Evolutionary conservation across 2,113 vertebrate genomes (phyloP).

Genomic region (Erythrocercus mccallii): DNA sequence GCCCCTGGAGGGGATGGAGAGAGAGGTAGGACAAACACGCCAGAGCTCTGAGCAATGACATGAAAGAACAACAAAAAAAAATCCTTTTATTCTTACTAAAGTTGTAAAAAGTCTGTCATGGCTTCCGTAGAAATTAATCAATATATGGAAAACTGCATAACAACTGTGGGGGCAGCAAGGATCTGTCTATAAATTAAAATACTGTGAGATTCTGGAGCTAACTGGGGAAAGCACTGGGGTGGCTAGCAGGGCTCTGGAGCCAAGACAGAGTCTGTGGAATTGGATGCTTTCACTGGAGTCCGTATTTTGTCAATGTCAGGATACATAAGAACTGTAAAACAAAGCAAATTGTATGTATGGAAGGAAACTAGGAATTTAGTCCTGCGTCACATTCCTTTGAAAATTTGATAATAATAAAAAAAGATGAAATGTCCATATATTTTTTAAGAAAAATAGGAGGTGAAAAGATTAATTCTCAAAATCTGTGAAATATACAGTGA

Average conservation of each 20-base stretch:
- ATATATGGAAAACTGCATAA: background rate
- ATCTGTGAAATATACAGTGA: constrained; percentile 21
- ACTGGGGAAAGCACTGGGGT: background rate
- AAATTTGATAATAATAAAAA: background rate
- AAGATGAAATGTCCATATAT: background rate
- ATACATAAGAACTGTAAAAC: background rate
- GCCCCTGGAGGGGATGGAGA: background rate
- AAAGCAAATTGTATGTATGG: background rate
- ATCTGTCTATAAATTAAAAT: background rate
- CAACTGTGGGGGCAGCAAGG: background rate
- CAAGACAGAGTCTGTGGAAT: background rate
- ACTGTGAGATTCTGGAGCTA: background rate
- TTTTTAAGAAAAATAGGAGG: background rate
- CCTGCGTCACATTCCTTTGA: background rate
- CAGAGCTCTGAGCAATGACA: background rate
- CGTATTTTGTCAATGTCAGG: background rate
- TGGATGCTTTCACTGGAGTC: background rate
- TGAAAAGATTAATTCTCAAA: constrained; percentile 16
- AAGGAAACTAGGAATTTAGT: background rate
- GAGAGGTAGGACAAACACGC: background rate
- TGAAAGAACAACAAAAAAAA: background rate
- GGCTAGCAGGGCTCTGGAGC: background rate
- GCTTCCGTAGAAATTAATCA: background rate
- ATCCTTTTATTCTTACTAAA: background rate
- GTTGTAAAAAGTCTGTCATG: background rate